phyloP scores from a whole-genome alignment of 2,113 vertebrate genomes.

The Paracanthobrama guichenoti region DNA sequence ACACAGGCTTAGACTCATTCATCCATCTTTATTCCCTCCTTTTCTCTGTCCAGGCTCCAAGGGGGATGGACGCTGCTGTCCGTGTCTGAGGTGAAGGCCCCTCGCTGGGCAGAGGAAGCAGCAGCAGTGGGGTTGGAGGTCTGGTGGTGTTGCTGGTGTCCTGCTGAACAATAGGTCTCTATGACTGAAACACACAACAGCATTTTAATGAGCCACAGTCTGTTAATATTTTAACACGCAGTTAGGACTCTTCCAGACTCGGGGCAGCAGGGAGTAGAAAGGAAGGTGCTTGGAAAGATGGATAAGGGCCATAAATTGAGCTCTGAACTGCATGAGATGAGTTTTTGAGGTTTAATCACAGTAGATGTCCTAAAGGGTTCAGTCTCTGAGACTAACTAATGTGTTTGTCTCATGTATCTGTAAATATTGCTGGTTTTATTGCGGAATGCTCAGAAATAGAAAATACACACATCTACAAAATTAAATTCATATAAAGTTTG shows the following conservation, averaged over 20 bases:
- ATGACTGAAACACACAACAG: conserved; percentile 44
- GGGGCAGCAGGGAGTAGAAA: conserved; percentile 40
- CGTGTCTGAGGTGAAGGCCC: conserved; percentile 7
- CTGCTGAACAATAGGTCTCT: conserved; percentile 47
- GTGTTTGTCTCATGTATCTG: neutral
- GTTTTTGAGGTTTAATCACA: conserved; percentile 22
- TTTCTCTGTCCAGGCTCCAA: neutral
- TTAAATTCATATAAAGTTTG: neutral
- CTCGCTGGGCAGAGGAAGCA: conserved; percentile 23
- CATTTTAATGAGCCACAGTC: conserved; percentile 51
- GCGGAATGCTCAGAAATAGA: neutral
- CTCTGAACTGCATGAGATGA: neutral
- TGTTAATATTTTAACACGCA: conserved; percentile 58
- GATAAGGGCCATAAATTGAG: conserved; percentile 32
- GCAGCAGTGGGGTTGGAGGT: conserved; percentile 31
- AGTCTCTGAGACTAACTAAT: neutral
- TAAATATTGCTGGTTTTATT: neutral
- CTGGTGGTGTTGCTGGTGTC: conserved; percentile 29
- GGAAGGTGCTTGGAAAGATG: conserved; percentile 9
- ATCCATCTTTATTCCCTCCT: neutral
- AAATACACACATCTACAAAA: neutral
- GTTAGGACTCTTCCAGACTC: conserved; percentile 24
- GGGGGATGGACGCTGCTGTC: neutral
- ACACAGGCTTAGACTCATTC: neutral
- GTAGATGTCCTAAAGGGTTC: neutral